phyloP scores from a whole-genome alignment of 2,888 invertebrate species.

The Lapara coniferarum region DNA sequence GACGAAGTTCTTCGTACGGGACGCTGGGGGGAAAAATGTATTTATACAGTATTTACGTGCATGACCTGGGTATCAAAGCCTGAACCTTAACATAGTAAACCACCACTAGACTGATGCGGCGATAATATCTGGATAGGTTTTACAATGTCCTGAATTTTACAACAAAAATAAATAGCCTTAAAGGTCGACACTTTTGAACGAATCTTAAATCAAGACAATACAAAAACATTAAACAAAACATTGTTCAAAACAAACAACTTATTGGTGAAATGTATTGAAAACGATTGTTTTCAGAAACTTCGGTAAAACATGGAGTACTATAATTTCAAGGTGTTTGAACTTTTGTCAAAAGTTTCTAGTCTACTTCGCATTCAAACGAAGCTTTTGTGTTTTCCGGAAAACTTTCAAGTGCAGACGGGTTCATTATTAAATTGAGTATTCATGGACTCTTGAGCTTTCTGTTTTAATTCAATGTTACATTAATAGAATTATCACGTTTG shows the following conservation, averaged over 20 bases:
- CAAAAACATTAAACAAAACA: constrained; percentile 6
- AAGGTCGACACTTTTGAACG: not conserved
- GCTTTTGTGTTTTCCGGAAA: constrained; percentile 12
- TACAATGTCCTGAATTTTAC: too few relatives aligned
- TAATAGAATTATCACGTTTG: too few relatives aligned
- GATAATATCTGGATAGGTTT: too few relatives aligned
- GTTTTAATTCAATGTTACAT: not conserved
- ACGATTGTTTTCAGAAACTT: not conserved
- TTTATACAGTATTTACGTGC: not conserved
- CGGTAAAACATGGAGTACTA: not conserved
- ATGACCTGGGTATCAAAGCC: too few relatives aligned
- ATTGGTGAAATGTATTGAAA: constrained; percentile 3
- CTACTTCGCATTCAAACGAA: not conserved
- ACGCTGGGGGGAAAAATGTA: constrained; percentile 78
- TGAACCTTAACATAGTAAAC: too few relatives aligned
- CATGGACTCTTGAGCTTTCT: not conserved
- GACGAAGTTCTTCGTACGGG: constrained; percentile 88
- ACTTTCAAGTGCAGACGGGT: not conserved
- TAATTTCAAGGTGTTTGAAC: not conserved
- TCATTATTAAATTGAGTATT: not conserved
- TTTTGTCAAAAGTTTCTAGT: not conserved
- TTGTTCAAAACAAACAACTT: not conserved
- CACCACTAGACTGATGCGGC: too few relatives aligned
- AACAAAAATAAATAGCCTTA: not conserved
- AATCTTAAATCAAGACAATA: not conserved